Evolutionary conservation across 1,140 invertebrate genomes (phyloP), one percentile per base, ranked within the genome.

Genomic region (Lepidurus apus): DNA sequence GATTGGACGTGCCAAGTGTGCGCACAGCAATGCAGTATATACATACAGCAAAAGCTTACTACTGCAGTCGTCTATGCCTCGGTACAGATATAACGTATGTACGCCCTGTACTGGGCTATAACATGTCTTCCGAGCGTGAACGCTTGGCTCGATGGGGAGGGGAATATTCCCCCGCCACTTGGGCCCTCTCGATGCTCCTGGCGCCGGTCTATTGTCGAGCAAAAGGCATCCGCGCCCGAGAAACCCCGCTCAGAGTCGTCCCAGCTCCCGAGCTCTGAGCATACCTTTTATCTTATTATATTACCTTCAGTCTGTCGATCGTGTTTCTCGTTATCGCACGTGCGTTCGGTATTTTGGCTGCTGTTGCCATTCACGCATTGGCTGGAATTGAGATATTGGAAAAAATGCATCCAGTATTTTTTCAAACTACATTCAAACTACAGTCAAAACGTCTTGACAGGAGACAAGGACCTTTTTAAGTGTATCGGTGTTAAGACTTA

Each of bases 161-260:
- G 0, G 53, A 4, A 21, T n/a, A 65, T 65, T 7, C 21, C 17
- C 53, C 45, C 13, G 21, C 34, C 4, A 21, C 53, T 17, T 65
- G 4, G 53, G 53, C 21, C 21, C 21, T 65, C 17, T 65, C 3
- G 53, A 65, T 65, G 53, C 21, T 65, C 53, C 53, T 65, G 53
- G 53, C 53, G 53, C 53, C 53, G 53, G 53, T 65, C 53, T 65
- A 65, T 65, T 65, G 53, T 65, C 53, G 53, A 65, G 53, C 53
- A 65, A 65, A 65, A 65, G 53, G 53, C 53, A 65, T n/a, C 53
- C 53, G 53, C 4, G 21, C 53, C 53, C 9, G 53, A 65, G 53
- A 65, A 65, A 34, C 21, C 53, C 53, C 53, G 17, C 53, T 65
- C 53, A 65, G 53, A 65, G 53, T 65, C 53, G 53, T 65, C 53